A percentile compares a stretch with the other conserved stretches of the same genome.
Evolutionary conservation across 2,797 vertebrate species (phyloP).

Genomic region (Clarias laeviceps): DNA sequence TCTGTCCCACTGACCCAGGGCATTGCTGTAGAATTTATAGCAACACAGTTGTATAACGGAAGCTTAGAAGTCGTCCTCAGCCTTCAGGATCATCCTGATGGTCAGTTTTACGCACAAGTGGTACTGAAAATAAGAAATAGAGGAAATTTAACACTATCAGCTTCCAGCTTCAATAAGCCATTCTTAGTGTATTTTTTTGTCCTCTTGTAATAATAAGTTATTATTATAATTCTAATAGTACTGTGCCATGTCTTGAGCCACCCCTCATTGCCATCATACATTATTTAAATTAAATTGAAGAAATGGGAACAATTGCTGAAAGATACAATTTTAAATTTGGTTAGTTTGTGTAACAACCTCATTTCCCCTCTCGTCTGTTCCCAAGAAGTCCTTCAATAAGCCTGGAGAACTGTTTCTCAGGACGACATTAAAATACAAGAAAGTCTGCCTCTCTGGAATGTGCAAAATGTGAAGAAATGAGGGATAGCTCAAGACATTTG

Average conservation of each 20-base stretch:
- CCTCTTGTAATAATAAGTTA: not conserved
- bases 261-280: no score
- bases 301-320: no score
- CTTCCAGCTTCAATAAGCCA: not conserved
- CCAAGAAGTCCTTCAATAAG: no score
- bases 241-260: no score
- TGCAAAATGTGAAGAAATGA: no score
- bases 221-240: no score
- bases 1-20: slow-evolving; percentile 5
- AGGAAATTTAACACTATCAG: not conserved
- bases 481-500: no score
- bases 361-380: no score
- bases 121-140: not conserved
- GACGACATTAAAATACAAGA: not conserved
- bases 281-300: no score
- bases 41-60: not conserved
- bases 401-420: not conserved
- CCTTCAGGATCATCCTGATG: not conserved
- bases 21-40: not conserved
- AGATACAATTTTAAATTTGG: no score
- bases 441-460: no score
- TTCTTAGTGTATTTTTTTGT: not conserved
- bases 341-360: no score
- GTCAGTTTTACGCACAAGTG: not conserved
- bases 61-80: not conserved